Evolutionary conservation across 2,113 vertebrate species (phyloP), one percentile per base, ranked within the genome.

Genomic region (Entomyzon cyanotis): DNA sequence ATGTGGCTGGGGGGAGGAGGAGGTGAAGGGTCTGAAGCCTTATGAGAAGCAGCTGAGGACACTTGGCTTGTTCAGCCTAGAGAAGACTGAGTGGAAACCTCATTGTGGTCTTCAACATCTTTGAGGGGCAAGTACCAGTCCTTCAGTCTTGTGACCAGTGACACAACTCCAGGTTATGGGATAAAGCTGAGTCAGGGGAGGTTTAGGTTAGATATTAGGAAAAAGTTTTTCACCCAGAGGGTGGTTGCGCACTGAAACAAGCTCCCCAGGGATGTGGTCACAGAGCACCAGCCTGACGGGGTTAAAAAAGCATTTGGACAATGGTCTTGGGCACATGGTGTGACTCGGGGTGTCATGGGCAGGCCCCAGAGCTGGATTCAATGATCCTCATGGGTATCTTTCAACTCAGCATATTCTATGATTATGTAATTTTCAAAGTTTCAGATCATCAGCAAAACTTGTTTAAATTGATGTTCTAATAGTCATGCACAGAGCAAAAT

Each of bases 291-390:
- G 23, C 7, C 23, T 65, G 19, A 3, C 21, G 2, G 31, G 50
- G 25, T 31, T 41, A 33, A 39, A 68, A 25, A 11, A 74, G 22
- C 2, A 4, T 52, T 37, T 37, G 44, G 24, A 67, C 23, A 52
- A 17, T 4, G 19, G 12, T 52, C 19, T n/a, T 23, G 20, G 33
- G 28, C 44, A 52, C 27, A 28, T 1, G 16, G 20, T 46, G 20
- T 39, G 28, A 59, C 15, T 14, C 15, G 37, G 22, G 18, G 31
- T 11, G 15, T 24, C 37, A 31, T 58, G 44, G 7, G 18, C 33
- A 81, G 15, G 14, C 11, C 17, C 11, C 47, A 11, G 31, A 19
- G 10, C 0, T 23, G 10, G 28, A 65, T 27, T 24, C 3, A 0
- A 17, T 20, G 7, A 59, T 17, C 60, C 8, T 44, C 15, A 33